Base-by-base conservation (phyloP, 1,140 invertebrate species). In the Trichonephila clavipes region DNA sequence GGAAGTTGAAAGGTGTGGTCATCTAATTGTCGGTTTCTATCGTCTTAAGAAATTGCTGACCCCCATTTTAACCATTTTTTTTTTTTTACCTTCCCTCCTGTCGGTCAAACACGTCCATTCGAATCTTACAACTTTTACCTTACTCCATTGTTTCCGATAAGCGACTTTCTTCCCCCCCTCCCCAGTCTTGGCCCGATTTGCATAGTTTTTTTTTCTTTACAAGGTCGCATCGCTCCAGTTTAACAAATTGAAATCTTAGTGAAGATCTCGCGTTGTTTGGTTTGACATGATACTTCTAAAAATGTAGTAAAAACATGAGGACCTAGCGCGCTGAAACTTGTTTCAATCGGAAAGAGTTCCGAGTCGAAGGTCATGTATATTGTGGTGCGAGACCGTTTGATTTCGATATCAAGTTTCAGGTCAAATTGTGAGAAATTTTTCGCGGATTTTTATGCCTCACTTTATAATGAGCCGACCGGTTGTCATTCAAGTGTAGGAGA, bases 101-200 rank as follows among this genome's bases (percentile, higher is more conserved):
- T 51, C 44, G 44, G 44, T 51, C 44, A 51, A 8, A 51, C 44
- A 51, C 16, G 61, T 62, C 61, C 61, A 62, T 19, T 62, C 61
- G 61, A 62, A 62, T 58, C 44, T 51, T 51, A 51, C 44, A 51
- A 51, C 44, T 51, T 5, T 51, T 51, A 51, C 44, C 21, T 0
- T 61, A 58, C 61, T 62, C 85, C 28, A 87, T 87, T 87, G 85
- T 87, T 87, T 83, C 44, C 81, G 28, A 14, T 83, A n/a, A 34
- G 40, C 21, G n/a, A 58, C 59, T 87, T 87, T 61, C 51, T 87
- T 24, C 19, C 16, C 6, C 21, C 16, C 21, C 16, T 5, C 61
- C 61, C 16, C 44, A 51, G 44, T 51, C 16, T 16, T 21, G n/a
- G 19, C 86, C 34, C 18, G 51, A 88, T 88, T 88, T 64, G 86